A percentile compares a stretch with the other conserved stretches of the same genome.
Evolutionary conservation across 2,113 vertebrate genomes (phyloP).

Genomic region (Cochlearius cochlearius): DNA sequence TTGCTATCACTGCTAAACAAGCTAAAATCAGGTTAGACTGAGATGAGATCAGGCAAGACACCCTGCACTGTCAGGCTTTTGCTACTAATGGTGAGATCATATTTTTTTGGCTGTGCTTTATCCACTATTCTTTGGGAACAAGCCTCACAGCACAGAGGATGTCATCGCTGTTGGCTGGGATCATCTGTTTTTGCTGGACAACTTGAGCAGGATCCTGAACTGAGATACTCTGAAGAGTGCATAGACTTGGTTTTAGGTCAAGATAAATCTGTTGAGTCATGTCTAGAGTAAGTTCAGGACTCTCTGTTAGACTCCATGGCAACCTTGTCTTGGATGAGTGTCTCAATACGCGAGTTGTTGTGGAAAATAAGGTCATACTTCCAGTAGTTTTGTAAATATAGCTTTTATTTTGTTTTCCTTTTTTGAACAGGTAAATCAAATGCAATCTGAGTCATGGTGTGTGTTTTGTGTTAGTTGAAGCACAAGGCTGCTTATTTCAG

Average conservation of each 20-base stretch:
- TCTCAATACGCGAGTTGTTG: not conserved
- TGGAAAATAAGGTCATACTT: not conserved
- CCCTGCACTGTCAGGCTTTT: not conserved
- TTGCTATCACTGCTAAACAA: not conserved
- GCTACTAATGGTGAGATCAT: not conserved
- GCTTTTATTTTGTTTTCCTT: constrained; percentile 2
- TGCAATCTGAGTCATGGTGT: not conserved
- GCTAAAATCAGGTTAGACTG: not conserved
- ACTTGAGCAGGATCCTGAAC: not conserved
- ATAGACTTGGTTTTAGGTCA: not conserved
- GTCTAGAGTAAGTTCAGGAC: not conserved
- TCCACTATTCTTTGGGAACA: not conserved
- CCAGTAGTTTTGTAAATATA: not conserved
- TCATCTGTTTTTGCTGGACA: not conserved
- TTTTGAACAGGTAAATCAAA: not conserved
- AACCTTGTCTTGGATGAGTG: not conserved
- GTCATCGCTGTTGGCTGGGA: not conserved
- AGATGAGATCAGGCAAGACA: not conserved
- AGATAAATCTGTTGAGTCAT: not conserved
- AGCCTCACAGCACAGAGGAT: not conserved
- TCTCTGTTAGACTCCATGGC: not conserved
- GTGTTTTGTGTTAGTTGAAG: constrained; percentile 7
- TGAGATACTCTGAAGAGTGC: not conserved
- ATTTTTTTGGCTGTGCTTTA: not conserved
- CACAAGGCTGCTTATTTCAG: not conserved